Percentiles rank a stretch among this genome's conserved stretches.
Conservation (phyloP, 2,113 vertebrate species). For the Hydropotes inermis region DNA sequence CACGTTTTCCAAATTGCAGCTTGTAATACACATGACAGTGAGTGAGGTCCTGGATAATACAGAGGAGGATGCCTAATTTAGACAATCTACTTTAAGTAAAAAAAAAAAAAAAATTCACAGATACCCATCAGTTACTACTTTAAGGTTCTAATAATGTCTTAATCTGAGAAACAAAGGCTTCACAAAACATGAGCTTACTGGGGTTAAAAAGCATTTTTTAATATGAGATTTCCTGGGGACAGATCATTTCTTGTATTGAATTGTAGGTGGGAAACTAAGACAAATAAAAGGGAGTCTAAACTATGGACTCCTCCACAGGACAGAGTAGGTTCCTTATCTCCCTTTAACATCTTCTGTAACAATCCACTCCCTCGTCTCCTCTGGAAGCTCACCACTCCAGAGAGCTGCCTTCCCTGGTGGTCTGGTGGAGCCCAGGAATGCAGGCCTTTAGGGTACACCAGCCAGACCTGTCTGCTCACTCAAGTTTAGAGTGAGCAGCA, state of each 20-base stretch:
- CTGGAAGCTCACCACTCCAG: background rate
- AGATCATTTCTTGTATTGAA: background rate
- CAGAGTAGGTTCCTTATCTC: constrained; percentile 11
- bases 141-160: constrained; percentile 80
- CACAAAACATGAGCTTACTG: constrained; percentile 65
- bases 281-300: background rate
- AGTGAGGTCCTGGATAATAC: constrained; percentile 66
- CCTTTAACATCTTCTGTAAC: constrained; percentile 8
- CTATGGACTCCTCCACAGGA: background rate
- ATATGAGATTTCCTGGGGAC: background rate
- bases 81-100: constrained; percentile 83
- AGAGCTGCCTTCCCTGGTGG: constrained; percentile 70
- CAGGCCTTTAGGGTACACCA: constrained; percentile 61
- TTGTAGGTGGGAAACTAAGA: background rate
- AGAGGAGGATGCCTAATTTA: constrained; percentile 66
- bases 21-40: constrained; percentile 74
- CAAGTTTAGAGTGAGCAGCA: background rate
- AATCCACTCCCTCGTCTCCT: background rate
- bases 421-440: constrained; percentile 65
- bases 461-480: constrained; percentile 69
- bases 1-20: constrained; percentile 69
- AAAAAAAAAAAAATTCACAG: constrained; percentile 79
- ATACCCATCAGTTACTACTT: constrained; percentile 73
- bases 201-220: background rate
- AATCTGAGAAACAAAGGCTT: constrained; percentile 77